A percentile compares a stretch with the other conserved stretches of the same genome.
These are phyloP conservation scores for Limnodromus scolopaceus DNA, from an alignment of 2,797 vertebrate species.

Conservation along the genomic window DNA sequence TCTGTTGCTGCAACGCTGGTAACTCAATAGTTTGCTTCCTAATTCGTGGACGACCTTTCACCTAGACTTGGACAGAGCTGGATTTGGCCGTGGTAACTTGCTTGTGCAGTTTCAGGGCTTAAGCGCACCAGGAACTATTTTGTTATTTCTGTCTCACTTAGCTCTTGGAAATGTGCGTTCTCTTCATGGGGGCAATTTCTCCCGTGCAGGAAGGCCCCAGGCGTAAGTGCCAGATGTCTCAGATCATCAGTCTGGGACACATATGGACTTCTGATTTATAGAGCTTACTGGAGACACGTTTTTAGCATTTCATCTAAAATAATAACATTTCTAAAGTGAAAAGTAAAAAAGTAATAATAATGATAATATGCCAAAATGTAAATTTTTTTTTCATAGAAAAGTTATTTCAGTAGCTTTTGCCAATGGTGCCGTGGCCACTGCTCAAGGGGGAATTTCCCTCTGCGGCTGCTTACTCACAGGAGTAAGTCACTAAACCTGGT, in stretches of 20 bases:
- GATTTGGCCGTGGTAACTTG: neutral
- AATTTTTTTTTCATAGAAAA: neutral
- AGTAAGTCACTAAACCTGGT: neutral
- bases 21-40: neutral
- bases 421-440: neutral
- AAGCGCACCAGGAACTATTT: neutral
- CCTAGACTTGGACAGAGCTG: neutral
- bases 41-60: neutral
- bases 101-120: neutral
- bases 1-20: neutral
- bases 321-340: neutral
- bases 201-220: neutral
- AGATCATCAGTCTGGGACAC: neutral
- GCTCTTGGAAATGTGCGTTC: neutral
- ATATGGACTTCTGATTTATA: neutral
- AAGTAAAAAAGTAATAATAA: neutral
- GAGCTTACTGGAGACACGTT: neutral
- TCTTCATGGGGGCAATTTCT: neutral
- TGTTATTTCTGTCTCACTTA: neutral
- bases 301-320: neutral
- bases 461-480: neutral
- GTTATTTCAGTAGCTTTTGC: neutral
- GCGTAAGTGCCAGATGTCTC: neutral
- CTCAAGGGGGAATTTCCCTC: neutral
- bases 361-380: neutral